These are phyloP conservation scores for Fragum fragum DNA, from an alignment of 2,888 invertebrate species.

Conservation along the genomic window DNA sequence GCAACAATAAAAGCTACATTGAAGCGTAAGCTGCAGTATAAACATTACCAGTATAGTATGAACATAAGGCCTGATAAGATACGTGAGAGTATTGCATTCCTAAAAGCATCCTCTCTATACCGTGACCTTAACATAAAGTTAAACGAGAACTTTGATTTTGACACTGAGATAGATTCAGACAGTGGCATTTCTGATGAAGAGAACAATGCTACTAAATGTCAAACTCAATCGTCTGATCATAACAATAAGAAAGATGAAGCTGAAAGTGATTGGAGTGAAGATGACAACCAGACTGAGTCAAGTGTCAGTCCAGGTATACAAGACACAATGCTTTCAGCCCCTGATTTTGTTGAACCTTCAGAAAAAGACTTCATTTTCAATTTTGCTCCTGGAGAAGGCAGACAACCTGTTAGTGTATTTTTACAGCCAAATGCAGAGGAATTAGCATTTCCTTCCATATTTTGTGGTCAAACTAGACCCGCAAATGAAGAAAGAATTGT, in stretches of 20 bases:
- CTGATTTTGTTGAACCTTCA: slow-evolving; percentile 16
- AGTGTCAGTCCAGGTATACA: slow-evolving; percentile 5
- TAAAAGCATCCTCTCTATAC: slow-evolving; percentile 39
- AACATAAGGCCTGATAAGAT: slow-evolving; percentile 63
- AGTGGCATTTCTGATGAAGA: neutral
- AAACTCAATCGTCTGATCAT: neutral
- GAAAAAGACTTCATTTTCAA: slow-evolving; percentile 30
- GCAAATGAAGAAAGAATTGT: slow-evolving; percentile 17
- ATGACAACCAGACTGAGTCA: slow-evolving; percentile 20
- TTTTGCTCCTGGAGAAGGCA: slow-evolving; percentile 30
- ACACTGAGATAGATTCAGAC: slow-evolving; percentile 12
- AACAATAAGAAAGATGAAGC: slow-evolving; percentile 14
- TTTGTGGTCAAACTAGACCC: slow-evolving; percentile 17
- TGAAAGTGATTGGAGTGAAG: slow-evolving; percentile 54
- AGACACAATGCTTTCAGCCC: slow-evolving; percentile 25
- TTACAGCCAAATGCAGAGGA: slow-evolving; percentile 9
- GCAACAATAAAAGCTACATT: slow-evolving; percentile 52
- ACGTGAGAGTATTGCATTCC: slow-evolving; percentile 38
- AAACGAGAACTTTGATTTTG: slow-evolving; percentile 19
- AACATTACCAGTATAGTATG: slow-evolving; percentile 55
- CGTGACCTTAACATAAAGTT: slow-evolving; percentile 34
- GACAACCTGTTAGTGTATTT: slow-evolving; percentile 28
- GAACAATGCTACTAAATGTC: neutral
- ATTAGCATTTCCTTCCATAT: slow-evolving; percentile 24
- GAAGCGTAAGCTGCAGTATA: slow-evolving; percentile 59